Base-by-base conservation (phyloP, 2,888 invertebrate species). In the Quadriops clusia region DNA sequence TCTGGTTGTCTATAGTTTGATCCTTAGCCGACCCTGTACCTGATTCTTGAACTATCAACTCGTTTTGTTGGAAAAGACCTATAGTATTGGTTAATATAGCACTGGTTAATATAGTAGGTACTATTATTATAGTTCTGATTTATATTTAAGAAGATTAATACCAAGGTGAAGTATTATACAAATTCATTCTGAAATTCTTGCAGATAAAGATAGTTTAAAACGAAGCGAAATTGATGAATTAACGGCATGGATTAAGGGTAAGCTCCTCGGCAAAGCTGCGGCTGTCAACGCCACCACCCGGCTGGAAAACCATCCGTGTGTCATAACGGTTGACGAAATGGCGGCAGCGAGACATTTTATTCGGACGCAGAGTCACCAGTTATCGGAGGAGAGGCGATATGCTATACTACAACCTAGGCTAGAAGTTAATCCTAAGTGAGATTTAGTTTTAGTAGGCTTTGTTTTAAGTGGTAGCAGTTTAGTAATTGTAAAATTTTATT, bases 271-370 rank as follows among this genome's bases (percentile, higher is more conserved):
- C 2, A 86, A 85, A 64, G 87, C 89, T 2, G 72, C 77, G 23
- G 76, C 79, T 34, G 82, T 93, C 0, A 81, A 82, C 54, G 77
- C 81, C 2, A 95, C 94, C 1, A 75, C 74, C 17, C 75, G 85
- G 32, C 65, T 95, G 22, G 87, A 87, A 45, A 70, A 74, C 2
- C 90, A 97, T 64, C 95, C 97, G 0, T 95, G 94, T 56, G 85
- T 94, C 1, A 74, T 97, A 2, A 91, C 91, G 0, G 91, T 95
- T 0, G 86, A 85, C 43, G 94, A 97, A 63, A 94, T 95, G 91
- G 94, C 89, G 1, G 85, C 91, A 2, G 94, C 95, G 0, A 68
- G 97, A 24, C 94, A 95, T 60, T 94, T 95, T 51, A 77, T 95
- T 31, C 73, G 86, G 31, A 90, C 91, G 0, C 87, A 91, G 49